Evolutionary conservation across 2,888 invertebrate species (phyloP), one percentile per base, ranked within the genome.

Genomic region (Heliconius charithonia): DNA sequence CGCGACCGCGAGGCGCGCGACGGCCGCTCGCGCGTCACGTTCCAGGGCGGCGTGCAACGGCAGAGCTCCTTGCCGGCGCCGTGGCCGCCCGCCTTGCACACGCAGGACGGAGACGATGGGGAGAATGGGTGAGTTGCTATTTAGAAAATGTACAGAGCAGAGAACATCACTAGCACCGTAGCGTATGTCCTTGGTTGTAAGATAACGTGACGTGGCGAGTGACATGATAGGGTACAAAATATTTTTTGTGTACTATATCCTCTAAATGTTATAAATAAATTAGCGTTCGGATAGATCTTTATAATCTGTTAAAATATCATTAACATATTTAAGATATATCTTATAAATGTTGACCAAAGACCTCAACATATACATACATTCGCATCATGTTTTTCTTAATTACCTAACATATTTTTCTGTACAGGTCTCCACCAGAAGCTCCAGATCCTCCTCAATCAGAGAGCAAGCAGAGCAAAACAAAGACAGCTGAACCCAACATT

Each of bases 401-500:
- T 51, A 22, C 41, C 4, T 66, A 27, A n/a, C 37, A 25, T 67
- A 27, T 41, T 70, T 25, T 56, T 27, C 9, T 37, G 56, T 56
- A 41, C 65, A 83, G 83, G 19, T 71, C 81, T n/a, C 72, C 82
- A 10, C 69, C 81, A 12, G 84, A 84, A 71, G 75, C 79, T 22
- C 77, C 80, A 29, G 80, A 81, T 62, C 79, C 80, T 45, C 81
- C 79, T 27, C 85, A 86, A 29, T 83, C 87, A 0, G 92, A 92
- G 69, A 83, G 87, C 85, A 91, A 92, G 83, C 87, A 88, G 85
- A 89, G 89, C 70, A 96, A 96, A 83, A 75, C 89, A 27, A 97
- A 97, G 88, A 95, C 96, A 0, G 96, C 97, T 77, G 98, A 98
- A 87, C 98, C 99, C 0, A 98, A 98, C 88, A 98, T 99, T 77